Conservation (phyloP, 2,797 vertebrate species). For the Pipistrellus pipistrellus region DNA sequence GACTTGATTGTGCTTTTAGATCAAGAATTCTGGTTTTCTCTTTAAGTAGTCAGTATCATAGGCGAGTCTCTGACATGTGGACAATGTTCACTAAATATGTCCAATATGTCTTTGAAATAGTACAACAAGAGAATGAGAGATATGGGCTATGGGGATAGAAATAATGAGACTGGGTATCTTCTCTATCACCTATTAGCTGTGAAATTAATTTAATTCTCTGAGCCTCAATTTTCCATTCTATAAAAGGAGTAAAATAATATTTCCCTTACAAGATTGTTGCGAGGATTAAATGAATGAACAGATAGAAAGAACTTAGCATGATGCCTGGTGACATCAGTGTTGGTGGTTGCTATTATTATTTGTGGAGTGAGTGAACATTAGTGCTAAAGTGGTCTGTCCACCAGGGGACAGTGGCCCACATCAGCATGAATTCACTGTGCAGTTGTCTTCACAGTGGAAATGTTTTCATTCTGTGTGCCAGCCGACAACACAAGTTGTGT, state of each 20-base stretch:
- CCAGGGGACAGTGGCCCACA: background rate
- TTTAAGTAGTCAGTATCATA: background rate
- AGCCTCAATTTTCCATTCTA: background rate
- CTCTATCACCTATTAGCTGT: background rate
- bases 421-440: background rate
- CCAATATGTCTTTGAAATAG: background rate
- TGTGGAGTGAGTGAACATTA: background rate
- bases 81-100: background rate
- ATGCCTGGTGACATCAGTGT: background rate
- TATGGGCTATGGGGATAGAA: background rate
- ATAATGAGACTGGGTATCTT: background rate
- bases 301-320: background rate
- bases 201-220: background rate
- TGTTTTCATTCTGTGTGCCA: conserved; percentile 63
- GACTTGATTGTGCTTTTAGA: conserved; percentile 12
- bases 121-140: background rate
- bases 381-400: background rate
- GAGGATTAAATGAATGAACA: background rate
- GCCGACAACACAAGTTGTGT: conserved; percentile 31
- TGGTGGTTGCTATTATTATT: background rate
- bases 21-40: background rate
- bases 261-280: background rate
- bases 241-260: conserved; percentile 5
- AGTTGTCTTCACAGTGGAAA: conserved; percentile 49
- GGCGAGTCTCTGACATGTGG: background rate